Evolutionary conservation across 2,113 vertebrate genomes (phyloP), one percentile per base, ranked within the genome.

Genomic region (Pollachius pollachius): DNA sequence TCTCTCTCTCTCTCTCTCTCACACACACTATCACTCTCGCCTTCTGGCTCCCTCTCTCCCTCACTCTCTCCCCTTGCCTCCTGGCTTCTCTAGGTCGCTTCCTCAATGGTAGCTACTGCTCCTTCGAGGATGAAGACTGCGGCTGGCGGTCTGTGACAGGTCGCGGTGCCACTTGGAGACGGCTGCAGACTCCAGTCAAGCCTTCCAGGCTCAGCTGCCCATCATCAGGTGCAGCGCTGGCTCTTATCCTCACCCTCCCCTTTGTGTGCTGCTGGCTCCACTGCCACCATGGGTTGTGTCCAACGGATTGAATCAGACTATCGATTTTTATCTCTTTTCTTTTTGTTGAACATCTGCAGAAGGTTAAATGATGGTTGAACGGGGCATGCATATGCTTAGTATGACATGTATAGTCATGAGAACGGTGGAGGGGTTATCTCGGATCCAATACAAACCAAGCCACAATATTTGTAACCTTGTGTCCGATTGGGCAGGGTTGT

Each of bases 81-180:
- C 52, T 30, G 65, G 67, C 71, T 52, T 65, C 52, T 80, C 52
- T 90, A 99, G 97, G 91, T 77, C 91, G 87, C 56, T 96, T 99
- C 69, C 95, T 97, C 70, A 85, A 91, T 69, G 96, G 96, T 30
- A 97, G 95, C 87, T 97, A 97, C 86, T 99, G 97, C 74, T 92
- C 94, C 0, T 98, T 99, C 68, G 95, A 98, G 82, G 92, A 95
- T 6, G 94, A 90, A 1, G 91, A 94, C 63, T 99, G 96, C 70
- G 92, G 94, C 70, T 99, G 97, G 97, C 78, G 41, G 0, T 75
- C 92, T 4, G 69, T 88, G 52, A 67, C 77, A 5, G 73, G 81
- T 23, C 85, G 69, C 3, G 83, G 88, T 27, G 76, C 85, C 61
- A 83, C 83, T 8, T 98, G 96, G 96, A 90, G 81, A 72, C 88